A percentile compares a stretch with the other conserved stretches of the same genome.
Conservation (phyloP, 2,797 vertebrate species). For the Okamejei kenojei region DNA sequence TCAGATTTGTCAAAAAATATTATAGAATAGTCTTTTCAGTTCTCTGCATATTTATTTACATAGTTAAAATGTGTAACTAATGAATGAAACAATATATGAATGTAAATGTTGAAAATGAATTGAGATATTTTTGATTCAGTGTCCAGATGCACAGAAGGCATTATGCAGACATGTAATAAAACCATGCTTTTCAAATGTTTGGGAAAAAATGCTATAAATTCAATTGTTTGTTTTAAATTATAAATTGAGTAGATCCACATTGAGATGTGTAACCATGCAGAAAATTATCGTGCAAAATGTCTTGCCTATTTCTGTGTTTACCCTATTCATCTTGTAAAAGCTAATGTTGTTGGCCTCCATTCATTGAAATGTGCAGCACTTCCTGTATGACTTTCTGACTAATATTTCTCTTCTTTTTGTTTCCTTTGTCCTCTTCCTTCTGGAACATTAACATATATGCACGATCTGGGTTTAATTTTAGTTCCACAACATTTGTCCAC, state of each 20-base stretch:
- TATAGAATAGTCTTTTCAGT: background rate
- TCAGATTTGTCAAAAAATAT: background rate
- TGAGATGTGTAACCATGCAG: background rate
- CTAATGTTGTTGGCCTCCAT: conserved; percentile 47
- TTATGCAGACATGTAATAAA: background rate
- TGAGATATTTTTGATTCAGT: background rate
- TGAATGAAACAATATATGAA: background rate
- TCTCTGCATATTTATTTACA: background rate
- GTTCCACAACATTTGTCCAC: conserved; percentile 66
- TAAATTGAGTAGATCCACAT: background rate
- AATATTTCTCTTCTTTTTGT: conserved; percentile 56
- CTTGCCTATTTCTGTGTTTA: conserved; percentile 43
- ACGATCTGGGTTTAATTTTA: conserved; percentile 46
- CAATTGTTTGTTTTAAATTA: background rate
- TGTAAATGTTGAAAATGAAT: background rate
- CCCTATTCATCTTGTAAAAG: conserved; percentile 47
- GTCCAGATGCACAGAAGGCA: background rate
- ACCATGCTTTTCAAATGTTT: background rate
- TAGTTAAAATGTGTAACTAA: background rate
- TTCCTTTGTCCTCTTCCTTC: conserved; percentile 47
- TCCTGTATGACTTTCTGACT: conserved; percentile 51
- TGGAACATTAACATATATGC: background rate
- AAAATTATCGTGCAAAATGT: conserved; percentile 31
- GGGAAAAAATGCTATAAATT: background rate
- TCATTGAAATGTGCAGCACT: conserved; percentile 45